Conservation (phyloP, 2,113 vertebrate genomes). For the Rousettus leschenaultii region DNA sequence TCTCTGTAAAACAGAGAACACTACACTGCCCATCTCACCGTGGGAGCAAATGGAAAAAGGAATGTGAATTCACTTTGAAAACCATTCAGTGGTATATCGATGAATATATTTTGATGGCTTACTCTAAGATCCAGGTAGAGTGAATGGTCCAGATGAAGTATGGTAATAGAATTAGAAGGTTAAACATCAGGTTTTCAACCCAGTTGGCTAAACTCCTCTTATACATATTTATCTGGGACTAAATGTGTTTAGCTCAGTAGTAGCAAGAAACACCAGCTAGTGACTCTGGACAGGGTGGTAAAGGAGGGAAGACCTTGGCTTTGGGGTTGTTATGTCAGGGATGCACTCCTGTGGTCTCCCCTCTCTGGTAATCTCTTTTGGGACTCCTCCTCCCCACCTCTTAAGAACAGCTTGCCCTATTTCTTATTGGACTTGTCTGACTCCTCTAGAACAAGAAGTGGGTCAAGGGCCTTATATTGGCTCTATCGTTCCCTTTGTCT, state of each 20-base stretch:
- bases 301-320: neutral
- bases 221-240: neutral
- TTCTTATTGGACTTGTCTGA: neutral
- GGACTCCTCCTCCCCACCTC: accelerated
- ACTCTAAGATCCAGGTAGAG: neutral
- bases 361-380: neutral
- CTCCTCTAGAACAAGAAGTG: neutral
- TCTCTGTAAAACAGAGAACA: neutral
- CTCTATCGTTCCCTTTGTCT: neutral
- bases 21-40: neutral
- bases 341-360: neutral
- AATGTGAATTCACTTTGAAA: neutral
- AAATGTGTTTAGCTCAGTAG: neutral
- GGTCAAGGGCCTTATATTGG: neutral
- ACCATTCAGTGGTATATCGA: neutral
- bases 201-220: neutral
- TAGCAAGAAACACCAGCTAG: neutral
- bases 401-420: neutral
- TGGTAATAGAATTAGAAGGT: neutral
- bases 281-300: neutral
- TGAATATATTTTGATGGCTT: neutral
- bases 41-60: neutral
- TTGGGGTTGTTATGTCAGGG: neutral
- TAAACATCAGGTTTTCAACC: neutral
- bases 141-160: neutral